Evolutionary conservation across 2,888 invertebrate species (phyloP), one percentile per base, ranked within the genome.

Genomic region (Punctoribates punctum): DNA sequence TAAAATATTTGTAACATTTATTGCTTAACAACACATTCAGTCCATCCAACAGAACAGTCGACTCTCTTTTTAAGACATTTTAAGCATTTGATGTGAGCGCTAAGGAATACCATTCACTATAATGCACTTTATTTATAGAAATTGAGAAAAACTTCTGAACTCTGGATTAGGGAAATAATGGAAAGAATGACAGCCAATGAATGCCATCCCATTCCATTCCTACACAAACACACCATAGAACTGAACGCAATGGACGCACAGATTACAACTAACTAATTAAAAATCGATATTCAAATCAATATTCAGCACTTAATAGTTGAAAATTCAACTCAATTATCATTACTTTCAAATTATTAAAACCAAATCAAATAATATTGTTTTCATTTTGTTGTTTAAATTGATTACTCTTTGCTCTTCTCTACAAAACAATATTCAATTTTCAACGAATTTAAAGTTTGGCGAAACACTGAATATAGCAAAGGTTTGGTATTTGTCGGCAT

Each of bases 31-130:
- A 54, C 54, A 54, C 20, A 54, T 25, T 29, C 5, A 62, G 62
- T 62, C 62, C 62, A 62, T 62, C 62, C 25, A 15, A n/a, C n/a
- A 20, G 25, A 57, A 57, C 27, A 62, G 62, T 25, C 27, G 62
- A 62, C 62, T 62, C 15, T 62, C 27, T 62, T 62, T 62, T 62
- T 62, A 54, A 29, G 62, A 62, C 11, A 62, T 25, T 23, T 62
- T 62, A 62, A 25, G 54, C 8, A 54, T 5, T 20, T 54, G 6
- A 54, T n/a, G 54, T 20, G 54, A 54, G 20, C 54, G 54, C 54
- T 20, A 54, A 48, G n/a, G 17, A 11, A 11, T 48, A 20, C 57
- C 25, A 60, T 20, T 60, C 57, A 60, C 57, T 60, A 25, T 4
- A 9, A 13, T 6, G 2, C 23, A 25, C 25, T 62, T 60, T 62